Base-by-base conservation (phyloP, 2,113 vertebrate genomes). In the Neomonachus schauinslandi region DNA sequence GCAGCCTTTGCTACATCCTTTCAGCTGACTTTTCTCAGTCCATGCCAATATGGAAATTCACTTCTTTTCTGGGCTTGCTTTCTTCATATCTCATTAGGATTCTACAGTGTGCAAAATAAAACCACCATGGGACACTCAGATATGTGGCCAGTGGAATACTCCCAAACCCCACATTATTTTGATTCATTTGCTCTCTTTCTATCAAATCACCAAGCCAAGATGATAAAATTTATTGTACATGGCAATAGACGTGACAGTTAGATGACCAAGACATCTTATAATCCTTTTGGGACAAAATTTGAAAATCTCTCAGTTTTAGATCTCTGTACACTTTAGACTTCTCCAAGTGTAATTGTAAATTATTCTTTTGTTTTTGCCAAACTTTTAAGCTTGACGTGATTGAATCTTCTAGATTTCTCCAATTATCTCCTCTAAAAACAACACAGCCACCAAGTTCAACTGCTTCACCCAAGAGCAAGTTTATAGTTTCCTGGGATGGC, bases 121-220 rank as follows among this genome's bases (percentile, higher is more conserved):
- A 61, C 18, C 28, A 36, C 36, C 9, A 36, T 42, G 86, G 49
- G 24, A 33, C 21, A 33, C 28, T 24, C 26, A 12, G 39, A 24
- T 19, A 4, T 2, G 15, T 33, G 71, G 49, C 71, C 71, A 16
- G 16, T 2, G 12, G 12, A 36, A 53, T 33, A 5, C 33, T 63
- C 49, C 49, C 24, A 93, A 82, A n/a, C 1, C 53, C 46, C 46
- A 65, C 42, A 16, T 46, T 49, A 21, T 79, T 91, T 36, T 89
- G 72, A 88, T 55, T 71, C 51, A n/a, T 51, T 76, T 74, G 76
- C 86, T 71, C 69, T 93, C n/a, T 80, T 96, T 69, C n/a, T 83
- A 22, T 72, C 22, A 39, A 83, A 28, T 89, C 39, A 67, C 82
- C 36, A 82, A 93, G 31, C 53, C 77, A 59, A 83, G 36, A 51